Evolutionary conservation across 2,888 invertebrate species (phyloP), one percentile per base, ranked within the genome.

Genomic region (Lithophane socia): DNA sequence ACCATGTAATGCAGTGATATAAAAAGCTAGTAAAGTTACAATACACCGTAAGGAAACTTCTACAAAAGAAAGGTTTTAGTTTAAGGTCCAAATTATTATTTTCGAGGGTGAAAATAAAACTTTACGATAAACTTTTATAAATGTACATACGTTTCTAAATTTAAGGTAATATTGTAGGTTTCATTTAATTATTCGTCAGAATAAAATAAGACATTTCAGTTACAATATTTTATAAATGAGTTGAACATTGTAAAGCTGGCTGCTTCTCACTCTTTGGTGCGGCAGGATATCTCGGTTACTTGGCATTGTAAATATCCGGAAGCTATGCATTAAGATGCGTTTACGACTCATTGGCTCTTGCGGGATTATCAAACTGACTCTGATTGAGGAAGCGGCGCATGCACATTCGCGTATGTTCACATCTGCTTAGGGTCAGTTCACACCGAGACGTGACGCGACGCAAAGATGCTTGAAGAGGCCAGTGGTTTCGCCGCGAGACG

Each of bases 121-220:
- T 70, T 44, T 64, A 74, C 52, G 12, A 69, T 68, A 85, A 68
- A 64, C 67, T 77, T 80, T 83, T 80, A 66, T 78, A 79, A 82
- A 79, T 87, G 86, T 87, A 87, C 79, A 87, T 85, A 87, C 37
- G 64, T 78, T 85, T 77, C 65, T 80, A 79, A 85, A 85, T 80
- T 67, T 83, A 85, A 75, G 79, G 64, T 82, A 77, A 73, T 9
- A 66, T 63, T 49, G 21, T 84, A 86, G 65, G 75, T 58, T 82
- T 77, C 54, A 68, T 82, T 79, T 77, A 73, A 67, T 64, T 29
- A 73, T 61, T 75, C 18, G 12, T 66, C 73, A 74, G 54, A n/a
- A 64, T 72, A 64, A 65, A 58, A 70, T 78, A 52, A 64, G n/a
- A 21, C 52, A 64, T 74, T 79, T 72, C 37, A 54, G 18, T 71